Evolutionary conservation across 1,140 invertebrate species (phyloP).

Genomic region (Trichogramma pretiosum): DNA sequence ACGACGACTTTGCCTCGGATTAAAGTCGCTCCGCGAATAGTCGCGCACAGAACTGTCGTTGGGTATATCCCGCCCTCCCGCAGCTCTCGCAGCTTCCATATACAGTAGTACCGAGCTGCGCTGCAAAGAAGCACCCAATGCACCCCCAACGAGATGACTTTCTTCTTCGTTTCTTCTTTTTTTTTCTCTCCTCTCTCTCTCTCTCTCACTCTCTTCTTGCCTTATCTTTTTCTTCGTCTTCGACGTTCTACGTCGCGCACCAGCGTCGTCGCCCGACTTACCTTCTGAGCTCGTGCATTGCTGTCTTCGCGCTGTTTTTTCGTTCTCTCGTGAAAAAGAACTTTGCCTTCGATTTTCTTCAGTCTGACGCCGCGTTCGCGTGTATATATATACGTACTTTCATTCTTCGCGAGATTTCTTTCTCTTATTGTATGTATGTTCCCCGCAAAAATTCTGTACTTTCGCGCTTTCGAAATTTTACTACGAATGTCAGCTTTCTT

Average conservation of each 20-base stretch:
- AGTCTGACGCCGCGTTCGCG: too few relatives aligned
- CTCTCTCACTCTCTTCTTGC: slow-evolving; percentile 2
- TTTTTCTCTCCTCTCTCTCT: neutral
- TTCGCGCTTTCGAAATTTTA: too few relatives aligned
- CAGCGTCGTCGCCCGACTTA: too few relatives aligned
- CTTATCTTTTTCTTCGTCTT: neutral
- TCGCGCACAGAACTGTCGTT: neutral
- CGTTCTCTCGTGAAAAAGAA: too few relatives aligned
- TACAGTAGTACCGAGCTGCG: neutral
- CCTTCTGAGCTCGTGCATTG: neutral
- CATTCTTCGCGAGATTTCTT: too few relatives aligned
- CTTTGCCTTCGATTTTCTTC: too few relatives aligned
- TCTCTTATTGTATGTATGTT: too few relatives aligned
- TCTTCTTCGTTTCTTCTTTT: slow-evolving; percentile 14
- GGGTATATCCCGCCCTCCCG: neutral
- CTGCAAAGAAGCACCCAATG: too few relatives aligned
- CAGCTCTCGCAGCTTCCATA: neutral
- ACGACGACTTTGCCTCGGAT: slow-evolving; percentile 5
- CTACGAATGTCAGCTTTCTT: too few relatives aligned
- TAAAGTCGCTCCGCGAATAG: slow-evolving; percentile 13
- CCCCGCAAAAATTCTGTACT: too few relatives aligned
- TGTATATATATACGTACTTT: too few relatives aligned
- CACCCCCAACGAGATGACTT: slow-evolving; percentile 2
- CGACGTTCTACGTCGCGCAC: too few relatives aligned
- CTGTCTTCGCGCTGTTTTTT: neutral